Percentiles rank a stretch among this genome's conserved stretches.
phyloP scores from a whole-genome alignment of 2,888 invertebrate species.

The Drosophila fungiperda region DNA sequence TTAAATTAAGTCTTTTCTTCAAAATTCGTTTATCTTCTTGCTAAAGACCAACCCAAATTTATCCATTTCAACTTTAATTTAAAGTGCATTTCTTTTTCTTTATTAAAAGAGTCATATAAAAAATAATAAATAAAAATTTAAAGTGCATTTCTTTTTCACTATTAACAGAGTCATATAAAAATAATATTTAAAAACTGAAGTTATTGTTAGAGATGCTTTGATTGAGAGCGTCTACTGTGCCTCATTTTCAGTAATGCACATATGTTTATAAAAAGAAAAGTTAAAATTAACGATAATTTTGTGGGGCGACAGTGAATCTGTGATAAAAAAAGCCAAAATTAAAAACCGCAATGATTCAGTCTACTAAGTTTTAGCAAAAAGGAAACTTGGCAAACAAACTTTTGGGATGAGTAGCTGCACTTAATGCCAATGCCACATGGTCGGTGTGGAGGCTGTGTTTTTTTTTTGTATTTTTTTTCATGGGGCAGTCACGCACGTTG shows the following conservation, averaged over 20 bases:
- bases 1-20: not conserved
- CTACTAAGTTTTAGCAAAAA: constrained; percentile 61
- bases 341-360: constrained; percentile 60
- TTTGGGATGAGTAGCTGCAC: constrained; percentile 19
- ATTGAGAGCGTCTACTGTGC: constrained; percentile 10
- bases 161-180: not conserved
- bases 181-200: not conserved
- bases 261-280: constrained; percentile 64
- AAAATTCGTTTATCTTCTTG: not conserved
- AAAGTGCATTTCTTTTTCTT: not conserved
- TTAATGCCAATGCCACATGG: constrained; percentile 37
- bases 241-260: not conserved
- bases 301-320: constrained; percentile 66
- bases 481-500: constrained; percentile 60
- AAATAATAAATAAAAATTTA: too few relatives aligned
- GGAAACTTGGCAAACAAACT: constrained; percentile 32
- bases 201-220: not conserved
- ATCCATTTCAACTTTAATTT: not conserved
- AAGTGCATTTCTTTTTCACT: not conserved
- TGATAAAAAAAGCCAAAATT: constrained; percentile 39
- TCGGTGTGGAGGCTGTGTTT: constrained; percentile 13
- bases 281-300: constrained; percentile 32
- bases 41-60: not conserved
- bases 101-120: not conserved
- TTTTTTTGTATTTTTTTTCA: constrained; percentile 9